A percentile compares a stretch with the other conserved stretches of the same genome.
Conservation (phyloP, 1,140 invertebrate genomes). For the Camponotus floridanus region DNA sequence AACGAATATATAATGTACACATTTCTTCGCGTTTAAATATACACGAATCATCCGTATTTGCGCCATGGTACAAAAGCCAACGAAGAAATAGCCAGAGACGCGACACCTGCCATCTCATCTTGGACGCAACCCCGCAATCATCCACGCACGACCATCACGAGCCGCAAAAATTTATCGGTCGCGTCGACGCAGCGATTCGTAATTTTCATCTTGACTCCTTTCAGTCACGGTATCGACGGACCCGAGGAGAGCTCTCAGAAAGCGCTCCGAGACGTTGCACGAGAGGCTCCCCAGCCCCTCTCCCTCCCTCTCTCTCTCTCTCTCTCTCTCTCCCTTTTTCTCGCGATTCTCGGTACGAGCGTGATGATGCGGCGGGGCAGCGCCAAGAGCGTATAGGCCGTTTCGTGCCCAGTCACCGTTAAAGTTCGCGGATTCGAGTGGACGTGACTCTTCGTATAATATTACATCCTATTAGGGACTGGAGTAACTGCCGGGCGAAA, state of each 20-base stretch:
- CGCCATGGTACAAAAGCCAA: constrained; percentile 31
- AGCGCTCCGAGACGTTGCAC: not conserved
- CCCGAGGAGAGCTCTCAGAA: constrained; percentile 18
- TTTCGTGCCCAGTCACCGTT: constrained; percentile 84
- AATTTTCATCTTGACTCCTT: constrained; percentile 62
- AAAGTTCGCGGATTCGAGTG: constrained; percentile 83
- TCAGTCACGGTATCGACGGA: constrained; percentile 52
- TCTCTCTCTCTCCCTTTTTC: not conserved
- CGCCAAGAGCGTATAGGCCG: constrained; percentile 52
- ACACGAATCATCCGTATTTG: not conserved
- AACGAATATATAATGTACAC: not conserved
- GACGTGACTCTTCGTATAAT: constrained; percentile 83
- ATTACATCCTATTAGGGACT: constrained; percentile 85
- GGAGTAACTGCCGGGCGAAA: constrained; percentile 84
- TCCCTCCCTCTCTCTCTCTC: not conserved
- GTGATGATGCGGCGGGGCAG: not conserved
- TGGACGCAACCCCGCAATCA: constrained; percentile 19
- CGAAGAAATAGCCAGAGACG: constrained; percentile 8
- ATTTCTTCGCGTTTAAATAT: not conserved
- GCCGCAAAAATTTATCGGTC: constrained; percentile 35
- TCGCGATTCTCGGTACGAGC: not conserved
- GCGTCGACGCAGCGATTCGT: constrained; percentile 39
- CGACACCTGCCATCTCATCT: constrained; percentile 58
- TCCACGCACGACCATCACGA: constrained; percentile 33
- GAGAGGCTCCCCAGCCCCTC: not conserved